These are phyloP conservation scores for Falco columbarius DNA, from an alignment of 2,797 vertebrate species.

Conservation along the genomic window DNA sequence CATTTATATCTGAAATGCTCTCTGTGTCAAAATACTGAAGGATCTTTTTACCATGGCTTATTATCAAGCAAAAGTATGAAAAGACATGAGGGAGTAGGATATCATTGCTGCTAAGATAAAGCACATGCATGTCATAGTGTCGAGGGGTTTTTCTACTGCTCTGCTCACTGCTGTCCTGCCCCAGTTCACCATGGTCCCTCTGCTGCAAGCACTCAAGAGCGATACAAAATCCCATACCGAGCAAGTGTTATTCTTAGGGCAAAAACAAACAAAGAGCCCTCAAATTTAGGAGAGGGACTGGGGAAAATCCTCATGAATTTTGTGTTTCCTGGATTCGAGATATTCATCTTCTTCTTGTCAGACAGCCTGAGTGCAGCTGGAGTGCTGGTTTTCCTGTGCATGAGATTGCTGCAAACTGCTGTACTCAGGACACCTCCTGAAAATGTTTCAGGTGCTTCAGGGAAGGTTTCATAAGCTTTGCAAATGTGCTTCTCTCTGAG, in stretches of 20 bases:
- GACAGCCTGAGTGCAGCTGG: background rate
- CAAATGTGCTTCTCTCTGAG: background rate
- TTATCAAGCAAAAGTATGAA: background rate
- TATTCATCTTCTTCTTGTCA: background rate
- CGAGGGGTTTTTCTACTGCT: background rate
- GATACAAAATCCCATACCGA: background rate
- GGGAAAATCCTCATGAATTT: background rate
- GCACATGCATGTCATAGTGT: accelerated
- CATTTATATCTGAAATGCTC: background rate
- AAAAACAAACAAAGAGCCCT: background rate
- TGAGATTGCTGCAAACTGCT: background rate
- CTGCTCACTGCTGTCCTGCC: background rate
- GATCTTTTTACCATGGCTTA: background rate
- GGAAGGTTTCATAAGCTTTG: background rate
- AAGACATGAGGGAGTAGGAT: background rate
- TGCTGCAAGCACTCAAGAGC: background rate
- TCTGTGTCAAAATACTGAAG: background rate
- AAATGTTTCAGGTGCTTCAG: background rate
- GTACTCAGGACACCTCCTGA: background rate
- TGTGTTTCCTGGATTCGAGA: background rate
- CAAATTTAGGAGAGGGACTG: background rate
- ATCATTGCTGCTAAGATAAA: background rate
- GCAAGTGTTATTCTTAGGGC: background rate
- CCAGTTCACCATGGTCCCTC: background rate
- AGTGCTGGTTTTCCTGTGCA: background rate